Conservation (phyloP, 1,140 invertebrate species). For the Drosophila nebulosa region DNA sequence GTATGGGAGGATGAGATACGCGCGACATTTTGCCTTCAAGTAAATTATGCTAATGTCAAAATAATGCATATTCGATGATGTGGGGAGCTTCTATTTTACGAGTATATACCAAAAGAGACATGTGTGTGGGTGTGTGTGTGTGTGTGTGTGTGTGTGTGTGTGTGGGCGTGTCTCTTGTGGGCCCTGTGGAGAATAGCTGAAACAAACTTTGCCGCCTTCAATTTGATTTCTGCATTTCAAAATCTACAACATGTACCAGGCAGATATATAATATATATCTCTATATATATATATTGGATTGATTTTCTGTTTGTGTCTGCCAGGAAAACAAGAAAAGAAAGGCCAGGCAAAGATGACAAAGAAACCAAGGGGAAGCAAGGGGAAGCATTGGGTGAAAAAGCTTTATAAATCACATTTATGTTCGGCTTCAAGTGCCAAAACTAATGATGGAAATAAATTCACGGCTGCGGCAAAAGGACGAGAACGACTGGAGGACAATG, state of each 20-base stretch:
- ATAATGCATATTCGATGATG: conserved; percentile 80
- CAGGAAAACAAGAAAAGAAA: not conserved
- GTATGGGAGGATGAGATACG: conserved; percentile 29
- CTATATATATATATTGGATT: conserved; percentile 25
- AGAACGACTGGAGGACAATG: conserved; percentile 60
- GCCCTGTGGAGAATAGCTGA: not conserved
- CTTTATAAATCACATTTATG: conserved; percentile 78
- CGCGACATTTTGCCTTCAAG: conserved; percentile 33
- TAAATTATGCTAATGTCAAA: conserved; percentile 81
- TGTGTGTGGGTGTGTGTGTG: not conserved
- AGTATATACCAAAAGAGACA: not conserved
- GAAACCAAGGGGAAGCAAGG: not conserved
- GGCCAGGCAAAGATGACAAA: not conserved
- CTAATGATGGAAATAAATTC: conserved; percentile 80
- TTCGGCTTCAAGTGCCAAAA: conserved; percentile 74
- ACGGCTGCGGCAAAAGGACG: conserved; percentile 36
- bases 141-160: conserved; percentile 9
- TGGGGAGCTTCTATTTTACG: conserved; percentile 28
- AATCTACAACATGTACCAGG: not conserved
- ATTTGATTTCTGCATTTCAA: conserved; percentile 3
- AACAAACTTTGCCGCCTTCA: conserved; percentile 7
- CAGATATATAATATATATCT: not conserved
- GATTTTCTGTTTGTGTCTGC: conserved; percentile 44
- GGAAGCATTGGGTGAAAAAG: conserved; percentile 14
- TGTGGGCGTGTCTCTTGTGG: not conserved